These are phyloP conservation scores for Sericinus montela DNA, from an alignment of 2,888 invertebrate genomes.

Conservation along the genomic window DNA sequence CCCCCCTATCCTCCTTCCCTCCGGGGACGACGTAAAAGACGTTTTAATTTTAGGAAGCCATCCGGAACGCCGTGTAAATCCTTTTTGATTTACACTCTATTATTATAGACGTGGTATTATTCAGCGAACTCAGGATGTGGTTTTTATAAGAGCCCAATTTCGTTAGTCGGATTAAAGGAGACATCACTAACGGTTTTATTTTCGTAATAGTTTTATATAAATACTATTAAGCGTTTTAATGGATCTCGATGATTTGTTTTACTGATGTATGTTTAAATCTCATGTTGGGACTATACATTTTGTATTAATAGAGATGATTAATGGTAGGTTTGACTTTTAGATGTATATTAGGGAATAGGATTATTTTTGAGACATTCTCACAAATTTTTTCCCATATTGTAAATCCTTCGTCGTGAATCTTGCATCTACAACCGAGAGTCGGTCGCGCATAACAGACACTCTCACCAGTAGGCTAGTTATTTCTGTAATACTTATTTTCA, in stretches of 20 bases:
- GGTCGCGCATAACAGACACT: no score
- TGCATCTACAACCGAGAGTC: no score
- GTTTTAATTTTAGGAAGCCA: slow-evolving; percentile 54
- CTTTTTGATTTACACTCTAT: slow-evolving; percentile 54
- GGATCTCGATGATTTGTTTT: slow-evolving; percentile 17
- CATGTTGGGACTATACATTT: neutral
- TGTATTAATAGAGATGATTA: slow-evolving; percentile 6
- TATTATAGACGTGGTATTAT: slow-evolving; percentile 42
- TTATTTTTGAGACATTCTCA: neutral
- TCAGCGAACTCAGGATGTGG: slow-evolving; percentile 28
- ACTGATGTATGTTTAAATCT: slow-evolving; percentile 11
- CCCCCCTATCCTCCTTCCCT: no score
- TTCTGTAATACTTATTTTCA: no score
- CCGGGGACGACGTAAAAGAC: slow-evolving; percentile 37
- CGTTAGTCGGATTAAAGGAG: slow-evolving; percentile 40
- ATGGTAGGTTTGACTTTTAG: neutral
- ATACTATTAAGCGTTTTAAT: slow-evolving; percentile 30
- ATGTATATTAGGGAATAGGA: no score
- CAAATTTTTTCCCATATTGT: no score
- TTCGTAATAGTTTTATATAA: slow-evolving; percentile 25
- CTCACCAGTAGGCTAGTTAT: no score
- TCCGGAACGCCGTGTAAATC: slow-evolving; percentile 38
- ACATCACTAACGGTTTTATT: slow-evolving; percentile 24
- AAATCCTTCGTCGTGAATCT: no score
- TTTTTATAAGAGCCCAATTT: slow-evolving; percentile 39